Conservation (phyloP, 1,140 invertebrate species). For the Cotesia typhae region DNA sequence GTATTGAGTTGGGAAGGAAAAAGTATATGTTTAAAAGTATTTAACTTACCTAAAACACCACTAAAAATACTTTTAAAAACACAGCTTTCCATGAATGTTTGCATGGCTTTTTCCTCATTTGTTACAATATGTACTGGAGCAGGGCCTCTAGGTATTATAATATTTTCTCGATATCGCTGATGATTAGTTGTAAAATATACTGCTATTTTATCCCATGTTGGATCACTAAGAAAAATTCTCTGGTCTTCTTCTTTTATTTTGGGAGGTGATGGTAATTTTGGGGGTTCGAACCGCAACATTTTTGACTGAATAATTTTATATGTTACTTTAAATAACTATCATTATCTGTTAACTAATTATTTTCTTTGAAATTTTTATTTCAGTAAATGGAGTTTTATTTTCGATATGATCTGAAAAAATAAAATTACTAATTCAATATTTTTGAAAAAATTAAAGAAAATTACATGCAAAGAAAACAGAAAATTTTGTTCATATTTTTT, state of each 20-base stretch:
- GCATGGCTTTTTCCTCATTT: constrained; percentile 88
- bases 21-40: constrained; percentile 18
- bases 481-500: too few species aligned
- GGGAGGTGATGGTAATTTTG: constrained; percentile 27
- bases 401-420: too few species aligned
- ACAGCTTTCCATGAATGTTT: constrained; percentile 89
- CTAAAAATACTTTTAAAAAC: constrained; percentile 89
- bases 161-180: constrained; percentile 76
- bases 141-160: constrained; percentile 81
- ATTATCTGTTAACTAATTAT: too few species aligned
- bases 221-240: constrained; percentile 45
- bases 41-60: constrained; percentile 82
- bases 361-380: too few species aligned
- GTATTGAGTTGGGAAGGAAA: constrained; percentile 19
- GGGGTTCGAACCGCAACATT: constrained; percentile 22
- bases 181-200: constrained; percentile 53
- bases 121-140: constrained; percentile 83
- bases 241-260: constrained; percentile 10
- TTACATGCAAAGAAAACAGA: too few species aligned
- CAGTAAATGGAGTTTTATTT: too few species aligned
- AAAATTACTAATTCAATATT: too few species aligned
- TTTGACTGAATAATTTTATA: too few species aligned
- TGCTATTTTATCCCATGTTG: constrained; percentile 57
- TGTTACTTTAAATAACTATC: too few species aligned
- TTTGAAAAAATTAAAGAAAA: too few species aligned